Conservation (phyloP, 2,797 vertebrate species). For the Chromis chromis region DNA sequence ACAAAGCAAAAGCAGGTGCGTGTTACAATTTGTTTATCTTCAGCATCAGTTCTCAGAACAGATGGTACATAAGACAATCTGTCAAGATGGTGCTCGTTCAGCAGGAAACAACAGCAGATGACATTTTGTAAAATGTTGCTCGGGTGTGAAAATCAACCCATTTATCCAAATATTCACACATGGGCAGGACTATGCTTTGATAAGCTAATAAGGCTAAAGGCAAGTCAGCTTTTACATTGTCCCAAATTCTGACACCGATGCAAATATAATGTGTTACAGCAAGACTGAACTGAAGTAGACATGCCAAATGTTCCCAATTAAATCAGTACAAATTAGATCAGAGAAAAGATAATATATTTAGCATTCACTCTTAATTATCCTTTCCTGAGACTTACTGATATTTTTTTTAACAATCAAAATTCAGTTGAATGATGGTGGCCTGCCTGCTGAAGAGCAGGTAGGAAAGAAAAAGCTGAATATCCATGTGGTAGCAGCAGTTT, state of each 20-base stretch:
- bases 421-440: background rate
- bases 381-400: no score
- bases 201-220: background rate
- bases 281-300: background rate
- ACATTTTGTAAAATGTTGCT: conserved; percentile 26
- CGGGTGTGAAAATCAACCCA: conserved; percentile 23
- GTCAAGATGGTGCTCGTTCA: conserved; percentile 18
- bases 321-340: background rate
- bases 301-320: background rate
- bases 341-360: no score
- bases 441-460: background rate
- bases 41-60: conserved; percentile 16
- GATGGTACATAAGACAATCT: conserved; percentile 23
- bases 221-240: background rate
- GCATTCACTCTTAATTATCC: no score
- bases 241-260: background rate
- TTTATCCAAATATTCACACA: conserved; percentile 18
- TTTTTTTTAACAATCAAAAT: background rate
- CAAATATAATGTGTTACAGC: background rate
- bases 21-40: conserved; percentile 5
- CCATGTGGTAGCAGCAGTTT: conserved; percentile 46
- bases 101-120: conserved; percentile 18
- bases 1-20: conserved; percentile 1
- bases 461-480: background rate
- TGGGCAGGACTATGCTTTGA: background rate